These are phyloP conservation scores for Procambarus clarkii DNA, from an alignment of 1,140 invertebrate genomes.

Conservation along the genomic window DNA sequence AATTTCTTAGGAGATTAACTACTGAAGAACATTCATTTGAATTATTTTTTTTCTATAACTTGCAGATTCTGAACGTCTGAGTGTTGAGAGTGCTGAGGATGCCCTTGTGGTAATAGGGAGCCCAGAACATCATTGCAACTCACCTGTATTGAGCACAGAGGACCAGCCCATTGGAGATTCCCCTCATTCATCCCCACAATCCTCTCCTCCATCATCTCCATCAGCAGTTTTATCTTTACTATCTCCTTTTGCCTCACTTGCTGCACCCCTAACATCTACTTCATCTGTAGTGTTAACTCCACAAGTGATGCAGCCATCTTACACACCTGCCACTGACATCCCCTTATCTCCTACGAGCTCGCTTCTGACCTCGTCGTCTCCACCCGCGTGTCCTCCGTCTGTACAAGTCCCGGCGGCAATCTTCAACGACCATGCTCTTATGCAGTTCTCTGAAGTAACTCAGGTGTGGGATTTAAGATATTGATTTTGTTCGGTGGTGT, in stretches of 20 bases:
- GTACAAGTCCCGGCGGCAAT: conserved; percentile 60
- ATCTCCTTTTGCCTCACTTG: not conserved
- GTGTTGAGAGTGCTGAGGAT: conserved; percentile 76
- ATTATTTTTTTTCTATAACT: no score
- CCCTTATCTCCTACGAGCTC: conserved; percentile 12
- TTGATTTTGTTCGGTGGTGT: no score
- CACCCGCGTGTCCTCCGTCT: conserved; percentile 48
- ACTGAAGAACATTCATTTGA: no score
- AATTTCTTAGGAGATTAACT: no score
- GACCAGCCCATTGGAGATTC: not conserved
- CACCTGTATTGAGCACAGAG: not conserved
- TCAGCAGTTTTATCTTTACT: not conserved
- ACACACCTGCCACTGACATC: conserved; percentile 20
- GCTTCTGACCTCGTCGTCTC: conserved; percentile 22
- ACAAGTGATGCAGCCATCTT: not conserved
- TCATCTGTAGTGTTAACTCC: conserved; percentile 8
- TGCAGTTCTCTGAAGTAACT: conserved; percentile 65
- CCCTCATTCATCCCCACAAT: conserved; percentile 36
- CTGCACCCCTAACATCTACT: conserved; percentile 12
- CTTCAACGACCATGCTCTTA: conserved; percentile 66
- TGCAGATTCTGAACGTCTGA: conserved; percentile 70
- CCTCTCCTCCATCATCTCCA: conserved; percentile 50
- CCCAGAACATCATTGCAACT: conserved; percentile 30
- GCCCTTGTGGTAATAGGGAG: conserved; percentile 73
- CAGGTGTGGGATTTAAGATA: conserved; percentile 16